phyloP scores from a whole-genome alignment of 2,797 vertebrate genomes.

The Leucoraja ocellata region DNA sequence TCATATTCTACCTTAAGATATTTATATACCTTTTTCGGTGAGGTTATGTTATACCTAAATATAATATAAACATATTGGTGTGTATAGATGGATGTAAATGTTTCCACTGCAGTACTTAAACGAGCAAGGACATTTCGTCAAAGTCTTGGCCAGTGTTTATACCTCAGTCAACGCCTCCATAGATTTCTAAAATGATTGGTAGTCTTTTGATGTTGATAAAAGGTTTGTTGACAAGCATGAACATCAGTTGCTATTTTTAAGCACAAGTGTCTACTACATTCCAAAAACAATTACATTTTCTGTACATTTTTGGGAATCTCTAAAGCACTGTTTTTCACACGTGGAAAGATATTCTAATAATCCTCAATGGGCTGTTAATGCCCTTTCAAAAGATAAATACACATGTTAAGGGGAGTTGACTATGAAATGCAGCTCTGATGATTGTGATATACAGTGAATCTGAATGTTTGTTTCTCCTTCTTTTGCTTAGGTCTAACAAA shows the following conservation, averaged over 20 bases:
- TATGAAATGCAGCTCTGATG: background rate
- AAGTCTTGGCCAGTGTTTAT: background rate
- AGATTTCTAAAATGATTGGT: background rate
- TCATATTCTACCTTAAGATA: background rate
- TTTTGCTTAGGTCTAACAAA: slow-evolving; percentile 75
- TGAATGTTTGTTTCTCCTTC: background rate
- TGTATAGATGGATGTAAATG: background rate
- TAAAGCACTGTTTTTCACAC: background rate
- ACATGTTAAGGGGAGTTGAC: background rate
- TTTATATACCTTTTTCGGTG: background rate
- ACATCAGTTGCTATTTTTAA: no score
- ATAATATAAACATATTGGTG: background rate
- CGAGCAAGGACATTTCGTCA: background rate
- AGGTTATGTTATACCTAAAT: background rate
- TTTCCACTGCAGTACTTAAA: background rate
- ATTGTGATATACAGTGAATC: background rate
- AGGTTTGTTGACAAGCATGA: background rate
- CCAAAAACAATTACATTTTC: background rate
- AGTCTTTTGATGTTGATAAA: background rate
- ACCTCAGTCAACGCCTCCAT: background rate
- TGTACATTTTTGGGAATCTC: background rate
- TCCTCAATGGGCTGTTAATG: background rate
- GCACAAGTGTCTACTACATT: background rate
- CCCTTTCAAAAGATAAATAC: background rate
- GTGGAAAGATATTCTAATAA: background rate